Base-by-base conservation (phyloP, 2,797 vertebrate species). In the Sebastes minor region DNA sequence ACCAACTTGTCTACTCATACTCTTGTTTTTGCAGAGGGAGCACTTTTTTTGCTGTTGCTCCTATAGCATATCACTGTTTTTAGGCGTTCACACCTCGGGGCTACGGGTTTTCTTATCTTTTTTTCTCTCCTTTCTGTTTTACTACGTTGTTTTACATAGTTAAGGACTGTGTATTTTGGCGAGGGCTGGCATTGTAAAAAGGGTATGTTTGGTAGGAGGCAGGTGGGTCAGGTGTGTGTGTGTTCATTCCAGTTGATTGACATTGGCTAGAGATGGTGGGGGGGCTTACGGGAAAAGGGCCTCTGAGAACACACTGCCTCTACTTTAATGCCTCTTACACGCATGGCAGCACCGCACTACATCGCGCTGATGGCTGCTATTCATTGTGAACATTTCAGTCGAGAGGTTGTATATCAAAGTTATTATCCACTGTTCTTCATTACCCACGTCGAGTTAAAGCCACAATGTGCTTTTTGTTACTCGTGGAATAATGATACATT, bases 121-220 rank as follows among this genome's bases (percentile, higher is more conserved):
- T 83, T 85, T 71, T 10, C 64, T n/a, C 68, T 46, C 32, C 33
- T 82, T 77, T 66, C 64, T 59, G 60, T 88, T 92, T 94, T 86
- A 91, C 56, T 76, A 77, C 78, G 86, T 94, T 92, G 90, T 91
- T 92, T 89, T 88, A 93, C 90, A 92, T 63, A 77, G 84, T 85
- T 75, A 78, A 81, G 65, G 49, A 38, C 79, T 95, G 93, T 93
- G 81, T 92, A 33, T 83, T 83, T 94, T 94, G 93, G 94, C 91
- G 67, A 3, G 5, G 25, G 66, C 65, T 28, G 1, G 61, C 82
- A 83, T 65, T 90, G 85, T 91, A 91, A 93, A 49, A 93, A 76
- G 74, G 59, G 70, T 78, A 79, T 74, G 74, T 92, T 87, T 81
- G 88, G 86, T 89, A 69, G 81, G 78, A 89, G 84, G 88, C 91